A percentile compares a stretch with the other conserved stretches of the same genome.
Evolutionary conservation across 2,113 vertebrate species (phyloP).

Genomic region (Rhegmatorhina hoffmannsi): DNA sequence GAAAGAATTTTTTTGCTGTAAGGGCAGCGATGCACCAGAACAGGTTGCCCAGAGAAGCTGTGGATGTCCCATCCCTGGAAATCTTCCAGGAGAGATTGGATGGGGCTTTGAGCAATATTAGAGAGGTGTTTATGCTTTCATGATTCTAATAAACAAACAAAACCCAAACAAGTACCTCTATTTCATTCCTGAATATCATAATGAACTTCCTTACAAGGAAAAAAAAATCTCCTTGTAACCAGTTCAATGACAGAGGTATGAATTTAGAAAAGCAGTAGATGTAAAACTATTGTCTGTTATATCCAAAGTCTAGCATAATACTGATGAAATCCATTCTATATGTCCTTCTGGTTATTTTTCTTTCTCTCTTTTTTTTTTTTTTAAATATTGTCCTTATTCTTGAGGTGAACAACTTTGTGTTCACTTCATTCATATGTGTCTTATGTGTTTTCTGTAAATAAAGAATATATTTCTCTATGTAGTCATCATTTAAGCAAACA

Average conservation of each 20-base stretch:
- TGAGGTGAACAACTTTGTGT: neutral
- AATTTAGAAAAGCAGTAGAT: neutral
- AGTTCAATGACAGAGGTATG: neutral
- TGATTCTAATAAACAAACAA: neutral
- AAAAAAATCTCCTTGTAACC: neutral
- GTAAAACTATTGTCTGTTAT: neutral
- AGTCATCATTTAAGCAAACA: neutral
- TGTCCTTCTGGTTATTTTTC: neutral
- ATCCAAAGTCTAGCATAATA: neutral
- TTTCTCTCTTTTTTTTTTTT: neutral
- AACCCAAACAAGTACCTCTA: neutral
- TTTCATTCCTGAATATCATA: neutral
- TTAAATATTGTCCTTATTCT: neutral
- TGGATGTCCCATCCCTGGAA: too few species aligned
- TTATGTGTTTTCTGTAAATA: neutral
- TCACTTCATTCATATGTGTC: neutral
- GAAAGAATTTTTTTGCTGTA: neutral
- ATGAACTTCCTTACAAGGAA: neutral
- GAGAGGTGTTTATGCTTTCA: accelerated
- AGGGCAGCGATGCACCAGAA: neutral
- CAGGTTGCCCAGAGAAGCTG: neutral
- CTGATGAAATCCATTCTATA: neutral
- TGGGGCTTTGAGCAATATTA: neutral
- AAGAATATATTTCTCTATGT: neutral
- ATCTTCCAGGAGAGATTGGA: neutral